These are phyloP conservation scores for Apis florea DNA, from an alignment of 1,140 invertebrate species.

Conservation along the genomic window DNA sequence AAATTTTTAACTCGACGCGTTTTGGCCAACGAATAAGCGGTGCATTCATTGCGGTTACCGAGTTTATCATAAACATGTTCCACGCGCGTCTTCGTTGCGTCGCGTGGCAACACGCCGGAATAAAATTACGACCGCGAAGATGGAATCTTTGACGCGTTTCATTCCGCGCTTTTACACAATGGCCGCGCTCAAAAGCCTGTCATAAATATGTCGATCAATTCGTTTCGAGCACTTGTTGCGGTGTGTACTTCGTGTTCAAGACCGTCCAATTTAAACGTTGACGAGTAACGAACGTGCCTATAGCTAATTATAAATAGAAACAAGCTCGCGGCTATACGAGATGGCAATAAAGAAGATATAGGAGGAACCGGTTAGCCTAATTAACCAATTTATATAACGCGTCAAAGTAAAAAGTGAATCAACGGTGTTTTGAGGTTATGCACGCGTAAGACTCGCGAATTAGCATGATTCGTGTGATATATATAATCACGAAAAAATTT, in stretches of 20 bases:
- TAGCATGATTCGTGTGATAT: too few relatives aligned
- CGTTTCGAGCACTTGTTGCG: conserved; percentile 12
- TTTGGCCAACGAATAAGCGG: not conserved
- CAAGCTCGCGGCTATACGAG: not conserved
- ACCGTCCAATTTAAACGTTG: not conserved
- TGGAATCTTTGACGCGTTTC: not conserved
- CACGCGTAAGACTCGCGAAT: not conserved
- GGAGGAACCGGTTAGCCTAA: not conserved
- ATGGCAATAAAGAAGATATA: not conserved
- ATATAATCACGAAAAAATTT: too few relatives aligned
- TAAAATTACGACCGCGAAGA: conserved; percentile 11
- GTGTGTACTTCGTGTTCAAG: not conserved
- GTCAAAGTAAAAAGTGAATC: not conserved
- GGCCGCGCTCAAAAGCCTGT: not conserved
- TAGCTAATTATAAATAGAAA: conserved; percentile 2
- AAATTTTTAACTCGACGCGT: conserved; percentile 18
- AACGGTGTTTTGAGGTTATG: not conserved
- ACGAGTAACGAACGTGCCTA: not conserved
- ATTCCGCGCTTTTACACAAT: not conserved
- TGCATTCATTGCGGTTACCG: not conserved
- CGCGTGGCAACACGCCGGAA: not conserved
- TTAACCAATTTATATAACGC: conserved; percentile 6
- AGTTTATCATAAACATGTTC: conserved; percentile 12
- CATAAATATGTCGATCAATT: conserved; percentile 21
- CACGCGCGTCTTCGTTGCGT: not conserved